Evolutionary conservation across 2,113 vertebrate species (phyloP), one percentile per base, ranked within the genome.

Genomic region (Albula goreensis): DNA sequence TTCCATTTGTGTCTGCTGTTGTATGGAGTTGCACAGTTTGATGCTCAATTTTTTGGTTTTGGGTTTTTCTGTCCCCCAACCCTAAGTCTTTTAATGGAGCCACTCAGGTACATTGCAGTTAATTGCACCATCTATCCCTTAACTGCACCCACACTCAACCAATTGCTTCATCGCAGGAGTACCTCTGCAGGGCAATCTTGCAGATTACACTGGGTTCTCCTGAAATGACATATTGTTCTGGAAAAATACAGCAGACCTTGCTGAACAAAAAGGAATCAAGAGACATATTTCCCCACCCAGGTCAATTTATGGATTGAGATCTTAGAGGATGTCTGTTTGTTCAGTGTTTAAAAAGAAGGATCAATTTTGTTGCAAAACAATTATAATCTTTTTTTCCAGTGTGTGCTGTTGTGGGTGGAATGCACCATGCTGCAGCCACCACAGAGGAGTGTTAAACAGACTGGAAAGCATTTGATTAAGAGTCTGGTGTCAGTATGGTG

Each of bases 41-140:
- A 41, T 15, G 0, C 25, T 25, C 22, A 19, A 50, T 56, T 50
- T 17, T 13, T 78, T 85, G 31, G n/a, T 85, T 56, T 49, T 50
- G n/a, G 83, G 70, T 4, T 52, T 2, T 22, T 2, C 3, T 48
- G 70, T 50, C 50, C 48, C 41, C 2, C 31, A 60, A n/a, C 48
- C 50, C 13, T 60, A 57, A 56, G 77, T 78, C 49, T 57, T 85
- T 86, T 88, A 89, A 87, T 87, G 50, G 60, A 88, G 17, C 81
- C 87, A 89, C 41, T 88, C 63, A 48, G 87, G 84, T 81, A 50
- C 82, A 88, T 56, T 60, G 83, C 82, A 83, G 85, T 88, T 86
- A 87, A 87, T 90, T 83, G 81, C 31, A 63, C 70, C 77, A 85
- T 89, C 81, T 84, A 78, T 48, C 49, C 80, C 74, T 52, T 9